These are phyloP conservation scores for Zeugodacus cucurbitae DNA, from an alignment of 1,140 invertebrate genomes.

Conservation along the genomic window DNA sequence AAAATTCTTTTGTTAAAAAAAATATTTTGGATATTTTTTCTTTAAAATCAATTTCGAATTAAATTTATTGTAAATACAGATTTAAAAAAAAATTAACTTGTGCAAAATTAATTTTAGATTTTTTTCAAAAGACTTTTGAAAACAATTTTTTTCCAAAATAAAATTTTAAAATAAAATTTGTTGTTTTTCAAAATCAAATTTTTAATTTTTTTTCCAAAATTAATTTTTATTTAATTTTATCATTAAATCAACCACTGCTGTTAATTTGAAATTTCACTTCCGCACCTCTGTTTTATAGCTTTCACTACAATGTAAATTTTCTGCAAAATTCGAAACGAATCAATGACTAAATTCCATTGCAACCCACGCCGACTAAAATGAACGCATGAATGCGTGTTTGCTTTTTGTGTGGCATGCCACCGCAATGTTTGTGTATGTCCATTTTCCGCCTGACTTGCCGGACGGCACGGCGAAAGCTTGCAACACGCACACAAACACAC, in stretches of 20 bases:
- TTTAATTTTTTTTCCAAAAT: background rate
- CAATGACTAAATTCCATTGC: background rate
- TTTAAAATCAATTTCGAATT: too few species aligned
- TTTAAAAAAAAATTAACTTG: too few species aligned
- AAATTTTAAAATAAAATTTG: background rate
- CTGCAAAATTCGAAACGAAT: background rate
- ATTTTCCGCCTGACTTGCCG: conserved; percentile 10
- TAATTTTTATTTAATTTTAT: background rate
- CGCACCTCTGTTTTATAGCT: background rate
- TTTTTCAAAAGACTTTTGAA: background rate
- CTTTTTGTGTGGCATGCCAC: conserved; percentile 7
- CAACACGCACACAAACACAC: background rate
- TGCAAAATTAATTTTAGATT: too few species aligned
- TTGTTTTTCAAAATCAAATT: background rate
- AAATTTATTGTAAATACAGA: too few species aligned
- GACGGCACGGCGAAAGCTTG: background rate
- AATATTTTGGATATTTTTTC: too few species aligned
- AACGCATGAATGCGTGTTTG: background rate
- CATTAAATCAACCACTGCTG: background rate
- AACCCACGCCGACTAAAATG: background rate
- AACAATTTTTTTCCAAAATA: background rate
- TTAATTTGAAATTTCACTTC: background rate
- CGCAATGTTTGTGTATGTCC: background rate
- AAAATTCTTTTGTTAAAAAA: background rate
- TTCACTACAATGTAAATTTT: background rate